These are phyloP conservation scores for Pantherophis guttatus DNA, from an alignment of 2,113 vertebrate species.

Conservation along the genomic window DNA sequence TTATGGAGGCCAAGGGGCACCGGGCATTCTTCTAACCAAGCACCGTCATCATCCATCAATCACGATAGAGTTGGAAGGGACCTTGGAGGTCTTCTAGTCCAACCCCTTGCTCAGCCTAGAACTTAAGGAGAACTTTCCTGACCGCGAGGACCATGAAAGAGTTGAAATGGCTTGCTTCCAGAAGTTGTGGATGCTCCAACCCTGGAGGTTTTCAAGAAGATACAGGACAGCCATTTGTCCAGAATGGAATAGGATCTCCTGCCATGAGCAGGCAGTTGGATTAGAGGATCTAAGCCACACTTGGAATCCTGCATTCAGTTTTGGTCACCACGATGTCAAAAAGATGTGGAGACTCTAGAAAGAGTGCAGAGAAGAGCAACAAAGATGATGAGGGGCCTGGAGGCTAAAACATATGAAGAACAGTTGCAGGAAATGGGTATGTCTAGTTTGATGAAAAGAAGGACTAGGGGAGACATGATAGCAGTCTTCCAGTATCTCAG, in stretches of 20 bases:
- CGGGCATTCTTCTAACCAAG: not conserved
- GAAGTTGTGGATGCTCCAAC: not conserved
- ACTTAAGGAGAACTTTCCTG: not conserved
- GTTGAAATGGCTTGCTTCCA: not conserved
- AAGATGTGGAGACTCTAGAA: too few relatives aligned
- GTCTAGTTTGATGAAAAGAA: too few relatives aligned
- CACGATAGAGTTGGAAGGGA: too few relatives aligned
- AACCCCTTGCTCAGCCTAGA: not conserved
- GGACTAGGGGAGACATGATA: too few relatives aligned
- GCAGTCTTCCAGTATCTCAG: too few relatives aligned
- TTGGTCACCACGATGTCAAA: too few relatives aligned
- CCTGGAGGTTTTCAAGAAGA: not conserved
- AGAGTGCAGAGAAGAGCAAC: too few relatives aligned
- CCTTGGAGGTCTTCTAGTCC: too few relatives aligned
- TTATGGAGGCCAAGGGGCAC: not conserved
- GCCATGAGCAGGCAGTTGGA: not conserved
- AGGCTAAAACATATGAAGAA: too few relatives aligned
- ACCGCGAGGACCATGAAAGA: not conserved
- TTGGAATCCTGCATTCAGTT: too few relatives aligned
- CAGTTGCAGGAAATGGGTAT: too few relatives aligned
- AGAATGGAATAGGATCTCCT: not conserved
- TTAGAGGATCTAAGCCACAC: not conserved
- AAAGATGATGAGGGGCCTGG: too few relatives aligned
- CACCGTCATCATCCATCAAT: not conserved
- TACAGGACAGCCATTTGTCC: not conserved